These are phyloP conservation scores for Saccostrea glomerata DNA, from an alignment of 1,140 invertebrate species.

Conservation along the genomic window DNA sequence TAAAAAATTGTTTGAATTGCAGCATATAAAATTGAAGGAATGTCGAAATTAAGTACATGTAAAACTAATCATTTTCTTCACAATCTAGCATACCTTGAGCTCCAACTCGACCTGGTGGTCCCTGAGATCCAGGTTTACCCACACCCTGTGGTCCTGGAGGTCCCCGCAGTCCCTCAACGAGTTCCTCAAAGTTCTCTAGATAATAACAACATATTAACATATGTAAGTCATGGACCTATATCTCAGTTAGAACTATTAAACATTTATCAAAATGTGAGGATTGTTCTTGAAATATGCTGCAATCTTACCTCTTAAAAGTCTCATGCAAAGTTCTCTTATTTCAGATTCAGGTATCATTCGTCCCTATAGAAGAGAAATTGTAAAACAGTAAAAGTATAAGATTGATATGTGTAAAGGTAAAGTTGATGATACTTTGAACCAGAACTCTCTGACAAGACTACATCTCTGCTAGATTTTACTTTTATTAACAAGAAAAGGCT, in stretches of 20 bases:
- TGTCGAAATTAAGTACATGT: constrained; percentile 70
- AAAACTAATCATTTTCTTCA: neutral
- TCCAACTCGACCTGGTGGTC: constrained; percentile 79
- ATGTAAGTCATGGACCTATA: neutral
- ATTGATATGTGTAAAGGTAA: neutral
- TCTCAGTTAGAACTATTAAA: neutral
- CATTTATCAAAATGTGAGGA: neutral
- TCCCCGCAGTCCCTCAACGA: constrained; percentile 75
- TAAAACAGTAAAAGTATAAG: neutral
- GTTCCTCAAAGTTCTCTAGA: constrained; percentile 72
- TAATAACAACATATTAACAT: neutral
- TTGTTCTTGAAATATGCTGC: neutral
- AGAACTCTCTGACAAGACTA: neutral
- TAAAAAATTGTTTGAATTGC: too few species aligned
- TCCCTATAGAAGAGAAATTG: neutral
- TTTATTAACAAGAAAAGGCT: too few species aligned
- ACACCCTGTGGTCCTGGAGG: constrained; percentile 79
- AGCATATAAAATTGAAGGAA: too few species aligned
- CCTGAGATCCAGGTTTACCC: constrained; percentile 72
- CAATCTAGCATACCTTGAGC: constrained; percentile 69
- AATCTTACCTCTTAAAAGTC: constrained; percentile 1
- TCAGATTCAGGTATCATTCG: constrained; percentile 1
- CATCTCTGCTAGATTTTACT: too few species aligned
- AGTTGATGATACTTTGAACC: neutral
- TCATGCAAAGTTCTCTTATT: neutral